Conservation (phyloP, 2,888 invertebrate genomes). For the Drosophila limbata region DNA sequence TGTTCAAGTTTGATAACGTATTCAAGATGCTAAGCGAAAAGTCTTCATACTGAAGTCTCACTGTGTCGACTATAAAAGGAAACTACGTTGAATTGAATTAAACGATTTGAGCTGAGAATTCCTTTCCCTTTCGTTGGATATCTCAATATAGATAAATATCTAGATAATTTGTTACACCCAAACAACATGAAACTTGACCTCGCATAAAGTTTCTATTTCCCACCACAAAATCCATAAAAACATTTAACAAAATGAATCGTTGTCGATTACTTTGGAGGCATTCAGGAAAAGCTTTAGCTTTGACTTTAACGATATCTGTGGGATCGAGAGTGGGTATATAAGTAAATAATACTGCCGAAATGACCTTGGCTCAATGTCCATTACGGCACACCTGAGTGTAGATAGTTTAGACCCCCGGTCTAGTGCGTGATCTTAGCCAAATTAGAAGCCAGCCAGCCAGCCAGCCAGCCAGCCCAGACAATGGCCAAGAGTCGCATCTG, state of each 20-base stretch:
- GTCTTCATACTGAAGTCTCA: slow-evolving; percentile 18
- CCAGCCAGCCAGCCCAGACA: slow-evolving; percentile 1
- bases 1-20: slow-evolving; percentile 33
- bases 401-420: background rate
- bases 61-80: slow-evolving; percentile 45
- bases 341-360: slow-evolving; percentile 28
- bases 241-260: slow-evolving; percentile 27
- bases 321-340: slow-evolving; percentile 17
- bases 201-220: slow-evolving; percentile 35
- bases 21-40: slow-evolving; percentile 9
- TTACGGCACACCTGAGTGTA: slow-evolving; percentile 14
- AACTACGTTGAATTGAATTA: slow-evolving; percentile 36
- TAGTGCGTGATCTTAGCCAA: slow-evolving; percentile 21
- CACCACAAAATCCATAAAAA: slow-evolving; percentile 44
- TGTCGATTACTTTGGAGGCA: slow-evolving; percentile 14
- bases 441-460: slow-evolving; percentile 4
- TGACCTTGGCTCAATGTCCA: slow-evolving; percentile 41
- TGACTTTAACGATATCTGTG: slow-evolving; percentile 25
- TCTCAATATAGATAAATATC: slow-evolving; percentile 20
- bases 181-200: slow-evolving; percentile 42
- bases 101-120: slow-evolving; percentile 42
- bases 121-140: slow-evolving; percentile 46
- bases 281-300: slow-evolving; percentile 21
- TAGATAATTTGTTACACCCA: slow-evolving; percentile 28
- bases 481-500: slow-evolving; percentile 18